Evolutionary conservation across 2,888 invertebrate genomes (phyloP), one percentile per base, ranked within the genome.

Genomic region (Sericinus montela): DNA sequence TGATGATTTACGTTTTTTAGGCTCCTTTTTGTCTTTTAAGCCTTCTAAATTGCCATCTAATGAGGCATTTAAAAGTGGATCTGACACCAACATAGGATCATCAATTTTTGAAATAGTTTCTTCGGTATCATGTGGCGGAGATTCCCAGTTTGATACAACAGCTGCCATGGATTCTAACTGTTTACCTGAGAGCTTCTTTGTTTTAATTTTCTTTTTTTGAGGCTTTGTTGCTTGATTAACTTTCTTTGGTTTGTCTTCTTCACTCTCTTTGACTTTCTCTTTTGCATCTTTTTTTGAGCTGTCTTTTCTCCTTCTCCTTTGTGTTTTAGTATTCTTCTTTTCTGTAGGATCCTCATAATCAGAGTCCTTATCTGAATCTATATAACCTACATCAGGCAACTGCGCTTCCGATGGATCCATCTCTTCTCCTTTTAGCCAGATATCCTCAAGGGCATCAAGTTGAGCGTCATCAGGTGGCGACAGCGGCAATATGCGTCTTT

Each of bases 351-450:
- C 76, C 50, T 62, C 80, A 57, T 89, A 89, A 53, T 89, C 89
- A 0, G 87, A 88, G 57, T 89, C 89, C 48, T 72, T 80, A 29
- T 87, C 88, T 0, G 87, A 86, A 48, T 89, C 88, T 10, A 86
- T 85, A 51, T 89, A 87, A 0, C 89, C 89, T 28, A 87, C 82
- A 64, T 89, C 89, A 1, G 84, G 88, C 15, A 73, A 54, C 32
- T 77, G 80, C 0, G 89, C 87, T 56, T 89, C 89, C 0, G 88
- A 89, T 1, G 89, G 89, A 3, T 89, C 94, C 81, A 94, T 93
- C 81, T 94, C 94, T 39, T 94, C 94, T 28, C 94, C 94, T 80
- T 94, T 95, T 9, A 94, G 67, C 94, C 94, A 95, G 58, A 94
- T 94, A 63, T 94, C 94, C 77, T 94, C 94, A 3, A 94, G 79